phyloP scores from a whole-genome alignment of 2,888 invertebrate species.

The Sinotaia quadrata region DNA sequence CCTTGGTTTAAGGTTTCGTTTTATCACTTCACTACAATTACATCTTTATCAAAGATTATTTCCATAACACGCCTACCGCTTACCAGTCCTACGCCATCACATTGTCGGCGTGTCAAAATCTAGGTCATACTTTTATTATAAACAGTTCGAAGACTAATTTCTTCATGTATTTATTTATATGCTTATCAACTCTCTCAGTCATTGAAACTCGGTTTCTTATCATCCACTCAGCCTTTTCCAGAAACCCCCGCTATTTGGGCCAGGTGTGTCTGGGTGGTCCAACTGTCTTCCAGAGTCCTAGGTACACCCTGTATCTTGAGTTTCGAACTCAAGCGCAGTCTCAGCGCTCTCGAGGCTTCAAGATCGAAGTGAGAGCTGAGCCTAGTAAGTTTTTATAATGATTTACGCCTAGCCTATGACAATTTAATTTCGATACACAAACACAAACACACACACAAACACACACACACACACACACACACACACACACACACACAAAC shows the following conservation, averaged over 20 bases:
- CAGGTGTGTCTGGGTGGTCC: conserved; percentile 18
- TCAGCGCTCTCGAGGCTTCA: conserved; percentile 22
- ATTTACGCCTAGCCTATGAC: background rate
- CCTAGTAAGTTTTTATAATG: conserved; percentile 23
- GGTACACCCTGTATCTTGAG: conserved; percentile 27
- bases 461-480: too few relatives aligned
- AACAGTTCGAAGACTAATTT: too few relatives aligned
- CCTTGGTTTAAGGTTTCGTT: too few relatives aligned
- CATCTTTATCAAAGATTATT: too few relatives aligned
- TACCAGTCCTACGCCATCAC: too few relatives aligned
- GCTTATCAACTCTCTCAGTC: background rate
- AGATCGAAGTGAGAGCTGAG: conserved; percentile 20
- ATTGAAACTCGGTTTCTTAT: background rate
- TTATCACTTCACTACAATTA: too few relatives aligned
- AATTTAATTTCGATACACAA: background rate
- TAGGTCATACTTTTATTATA: too few relatives aligned
- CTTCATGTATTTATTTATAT: background rate
- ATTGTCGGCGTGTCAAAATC: too few relatives aligned
- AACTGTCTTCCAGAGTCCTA: conserved; percentile 27
- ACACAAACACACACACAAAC: too few relatives aligned
- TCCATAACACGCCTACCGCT: too few relatives aligned
- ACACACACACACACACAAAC: too few relatives aligned
- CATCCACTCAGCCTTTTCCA: conserved; percentile 22
- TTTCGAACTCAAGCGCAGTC: conserved; percentile 21
- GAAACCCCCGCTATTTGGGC: conserved; percentile 20